Base-by-base conservation (phyloP, 2,888 invertebrate species). In the Phorcus lineatus region DNA sequence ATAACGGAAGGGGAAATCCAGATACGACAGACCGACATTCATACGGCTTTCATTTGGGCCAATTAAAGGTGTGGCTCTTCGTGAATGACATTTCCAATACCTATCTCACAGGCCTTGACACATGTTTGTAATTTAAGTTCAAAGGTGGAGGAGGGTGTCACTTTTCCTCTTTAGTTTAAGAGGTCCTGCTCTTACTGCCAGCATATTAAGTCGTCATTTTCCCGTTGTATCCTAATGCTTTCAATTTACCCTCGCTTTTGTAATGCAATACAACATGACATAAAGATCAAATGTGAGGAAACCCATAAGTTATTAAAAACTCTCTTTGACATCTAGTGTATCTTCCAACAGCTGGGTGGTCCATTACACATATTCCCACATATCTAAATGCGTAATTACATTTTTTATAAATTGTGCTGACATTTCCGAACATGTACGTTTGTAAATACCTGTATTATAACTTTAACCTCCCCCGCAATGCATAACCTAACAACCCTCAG, bases 241-340 rank as follows among this genome's bases (percentile, higher is more conserved):
- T 16, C 24, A 24, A 62, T 3, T 24, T 22, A 16, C 62, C 62
- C 28, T 24, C 28, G 16, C 62, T 28, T 22, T 28, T 17, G 62
- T 62, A 28, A 62, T 62, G 62, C 28, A 28, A 62, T 13, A 11
- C 62, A 28, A 22, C 62, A 28, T 24, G 62, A 24, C 47, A 47
- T 7, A 62, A 62, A 62, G 62, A 62, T 62, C 62, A 62, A 24
- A 62, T 62, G 62, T 62, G 62, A 62, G n/a, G n/a, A 62, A 62
- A 28, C 16, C 17, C 28, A 28, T 28, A 62, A 62, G 24, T 62
- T 62, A 62, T 62, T 11, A 62, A 24, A 62, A 62, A 28, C 62
- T 24, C 28, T 62, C 24, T 22, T 62, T 62, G 47, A 47, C 47
- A 47, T 13, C 62, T 28, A 1, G 7, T 24, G 24, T 24, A 24